Base-by-base conservation (phyloP, 1,140 invertebrate species). In the Mactra quadrangularis region DNA sequence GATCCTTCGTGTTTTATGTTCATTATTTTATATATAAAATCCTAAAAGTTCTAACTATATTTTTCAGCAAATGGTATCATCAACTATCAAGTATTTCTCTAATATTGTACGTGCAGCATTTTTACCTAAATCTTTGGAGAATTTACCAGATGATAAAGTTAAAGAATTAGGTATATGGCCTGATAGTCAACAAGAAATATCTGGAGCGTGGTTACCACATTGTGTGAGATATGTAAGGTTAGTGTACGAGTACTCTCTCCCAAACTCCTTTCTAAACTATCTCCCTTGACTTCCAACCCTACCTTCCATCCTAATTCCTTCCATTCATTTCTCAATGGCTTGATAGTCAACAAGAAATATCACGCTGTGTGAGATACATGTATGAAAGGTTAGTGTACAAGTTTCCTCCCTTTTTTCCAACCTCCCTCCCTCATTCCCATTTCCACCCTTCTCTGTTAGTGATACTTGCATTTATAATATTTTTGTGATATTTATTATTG, bases 121-220 rank as follows among this genome's bases (percentile, higher is more conserved):
- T 52, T 92, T 96, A 52, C 95, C 96, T 25, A 93, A 94, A 68
- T 94, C 94, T 90, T 72, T 93, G 9, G 92, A 92, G 70, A 90
- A 90, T 35, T 31, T 92, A 3, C 70, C 88, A 19, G 74, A 86
- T 27, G 85, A 87, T 15, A 84, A 90, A 25, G 45, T 86, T 15
- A 64, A 87, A 35, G 84, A 86, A 62, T 91, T 89, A 53, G 93
- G 91, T 0, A 70, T 87, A 0, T 94, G 93, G 93, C 84, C 89
- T n/a, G 85, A 86, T 33, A 74, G 60, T 38, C 87, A 87, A 53
- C 84, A 89, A n/a, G 92, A 93, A 35, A 86, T 90, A 22, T 87
- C 92, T 0, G 91, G 95, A 45, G 93, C 95, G 3, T 98, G 96
- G 96, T 93, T 98, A 35, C 95, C 97, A 6, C 95, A 96, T 89